Evolutionary conservation across 2,113 vertebrate genomes (phyloP), one percentile per base, ranked within the genome.

Genomic region (Oryzias melastigma): DNA sequence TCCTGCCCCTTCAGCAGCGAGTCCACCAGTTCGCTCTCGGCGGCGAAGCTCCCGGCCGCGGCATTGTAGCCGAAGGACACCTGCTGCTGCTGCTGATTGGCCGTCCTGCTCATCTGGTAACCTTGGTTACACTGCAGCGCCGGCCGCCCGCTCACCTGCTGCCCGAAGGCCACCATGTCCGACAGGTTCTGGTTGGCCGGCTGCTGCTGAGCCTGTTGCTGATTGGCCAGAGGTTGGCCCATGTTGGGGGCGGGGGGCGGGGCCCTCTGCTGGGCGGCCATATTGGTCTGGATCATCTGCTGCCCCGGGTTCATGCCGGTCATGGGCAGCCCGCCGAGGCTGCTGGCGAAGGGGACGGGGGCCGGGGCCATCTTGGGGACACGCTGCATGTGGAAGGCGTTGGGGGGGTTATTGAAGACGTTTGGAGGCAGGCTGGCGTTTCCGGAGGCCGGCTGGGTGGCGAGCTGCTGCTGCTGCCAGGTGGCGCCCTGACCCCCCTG

Each of bases 1-100:
- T 98, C 96, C 87, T 99, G 95, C 53, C 93, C 94, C 91, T 99
- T 99, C 73, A 99, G 88, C 85, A 99, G 88, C 0, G 95, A 94
- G 90, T 98, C 96, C 52, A 98, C 95, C 79, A 99, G 90, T 56
- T 99, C 97, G 0, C 93, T 91, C 62, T 98, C 95, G 0, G 92
- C 94, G 4, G 94, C 89, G 65, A 98, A 92, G 62, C 92, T 92
- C 0, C 93, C 93, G 0, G 94, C 85, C 24, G 94, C 95, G 80
- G 88, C 27, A 0, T 90, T 91, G 69, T 96, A 98, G 17, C 92
- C 90, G 0, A 98, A 99, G 16, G 94, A 90, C 67, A 96, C 85
- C 70, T 98, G 96, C 77, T 96, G 88, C 72, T 85, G 85, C 72
- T 85, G 86, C 81, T 86, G 96, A 76, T 68, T 90, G 20, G 91